These are phyloP conservation scores for Drosophila eohydei DNA, from an alignment of 2,888 invertebrate genomes.

Conservation along the genomic window DNA sequence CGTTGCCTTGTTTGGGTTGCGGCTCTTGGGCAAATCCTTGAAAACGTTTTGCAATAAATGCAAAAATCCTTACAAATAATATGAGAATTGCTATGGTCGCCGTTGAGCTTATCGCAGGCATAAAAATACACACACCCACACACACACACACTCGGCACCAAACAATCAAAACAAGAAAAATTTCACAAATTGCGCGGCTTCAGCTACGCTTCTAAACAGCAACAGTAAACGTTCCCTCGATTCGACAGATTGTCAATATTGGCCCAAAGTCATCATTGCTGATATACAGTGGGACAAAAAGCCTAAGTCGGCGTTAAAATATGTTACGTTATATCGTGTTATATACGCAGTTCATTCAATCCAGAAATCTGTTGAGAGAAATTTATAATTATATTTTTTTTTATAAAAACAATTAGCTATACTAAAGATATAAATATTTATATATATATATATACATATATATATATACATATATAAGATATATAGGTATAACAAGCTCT, in stretches of 20 bases:
- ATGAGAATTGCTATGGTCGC: slow-evolving; percentile 75
- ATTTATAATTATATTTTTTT: too few species aligned
- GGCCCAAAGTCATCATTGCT: slow-evolving; percentile 47
- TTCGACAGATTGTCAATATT: slow-evolving; percentile 43
- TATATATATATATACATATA: not conserved
- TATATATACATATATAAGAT: not conserved
- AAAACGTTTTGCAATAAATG: slow-evolving; percentile 76
- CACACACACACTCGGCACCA: slow-evolving; percentile 34
- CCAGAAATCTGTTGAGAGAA: too few species aligned
- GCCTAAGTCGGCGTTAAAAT: not conserved
- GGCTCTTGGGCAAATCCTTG: slow-evolving; percentile 66
- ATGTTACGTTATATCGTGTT: not conserved
- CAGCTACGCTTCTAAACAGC: slow-evolving; percentile 65
- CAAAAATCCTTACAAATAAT: slow-evolving; percentile 82
- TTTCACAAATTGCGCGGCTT: slow-evolving; percentile 78
- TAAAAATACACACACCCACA: slow-evolving; percentile 59
- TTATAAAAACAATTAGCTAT: too few species aligned
- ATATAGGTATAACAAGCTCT: too few species aligned
- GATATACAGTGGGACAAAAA: slow-evolving; percentile 40
- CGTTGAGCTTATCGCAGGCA: slow-evolving; percentile 76
- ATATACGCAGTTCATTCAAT: too few species aligned
- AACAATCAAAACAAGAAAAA: slow-evolving; percentile 78
- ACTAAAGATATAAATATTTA: too few species aligned
- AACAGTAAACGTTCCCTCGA: slow-evolving; percentile 55
- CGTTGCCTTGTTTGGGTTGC: slow-evolving; percentile 58